Conservation (phyloP, 2,888 invertebrate species). For the Thalpophila matura region DNA sequence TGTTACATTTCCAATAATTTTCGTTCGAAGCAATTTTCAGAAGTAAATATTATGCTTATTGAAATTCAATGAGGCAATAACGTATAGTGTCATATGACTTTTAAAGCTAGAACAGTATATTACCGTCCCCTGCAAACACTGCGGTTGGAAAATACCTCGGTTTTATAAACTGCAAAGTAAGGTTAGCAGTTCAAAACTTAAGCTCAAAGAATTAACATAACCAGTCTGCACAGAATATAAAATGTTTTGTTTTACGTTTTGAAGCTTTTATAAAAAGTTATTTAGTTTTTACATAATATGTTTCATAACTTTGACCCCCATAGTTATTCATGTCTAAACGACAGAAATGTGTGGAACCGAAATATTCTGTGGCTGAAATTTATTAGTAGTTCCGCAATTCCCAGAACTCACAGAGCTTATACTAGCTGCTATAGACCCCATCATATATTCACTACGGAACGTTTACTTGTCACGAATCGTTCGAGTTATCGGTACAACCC, state of each 20-base stretch:
- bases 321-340: background rate
- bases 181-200: constrained; percentile 52
- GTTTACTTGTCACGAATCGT: constrained; percentile 47
- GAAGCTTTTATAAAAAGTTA: background rate
- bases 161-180: constrained; percentile 48
- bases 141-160: constrained; percentile 43
- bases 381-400: constrained; percentile 17
- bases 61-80: background rate
- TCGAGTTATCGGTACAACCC: constrained; percentile 49
- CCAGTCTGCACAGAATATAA: constrained; percentile 25
- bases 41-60: background rate
- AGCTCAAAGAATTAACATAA: constrained; percentile 53
- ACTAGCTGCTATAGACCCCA: constrained; percentile 12
- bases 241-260: constrained; percentile 28
- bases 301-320: constrained; percentile 2
- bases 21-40: background rate
- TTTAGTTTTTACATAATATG: background rate
- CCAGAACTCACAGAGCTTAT: constrained; percentile 23
- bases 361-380: background rate
- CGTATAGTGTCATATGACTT: background rate
- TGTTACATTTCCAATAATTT: background rate
- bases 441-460: constrained; percentile 31
- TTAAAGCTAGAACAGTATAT: constrained; percentile 16
- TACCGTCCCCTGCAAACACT: constrained; percentile 24
- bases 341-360: background rate